Percentiles rank a stretch among this genome's conserved stretches.
phyloP scores from a whole-genome alignment of 2,113 vertebrate species.

The Dasyornis broadbenti region DNA sequence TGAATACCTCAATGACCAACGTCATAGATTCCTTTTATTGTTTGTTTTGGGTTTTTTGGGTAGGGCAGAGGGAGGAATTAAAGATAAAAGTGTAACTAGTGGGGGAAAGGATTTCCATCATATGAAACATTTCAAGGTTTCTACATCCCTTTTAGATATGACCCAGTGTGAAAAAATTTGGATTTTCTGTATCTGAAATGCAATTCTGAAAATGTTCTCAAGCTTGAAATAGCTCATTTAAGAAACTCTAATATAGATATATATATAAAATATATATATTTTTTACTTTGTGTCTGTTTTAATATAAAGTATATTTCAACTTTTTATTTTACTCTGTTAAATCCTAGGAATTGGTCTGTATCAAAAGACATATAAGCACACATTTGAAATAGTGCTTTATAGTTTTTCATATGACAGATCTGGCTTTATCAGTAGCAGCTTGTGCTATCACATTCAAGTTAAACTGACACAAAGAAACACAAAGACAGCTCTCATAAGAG shows the following conservation, averaged over 20 bases:
- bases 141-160: background rate
- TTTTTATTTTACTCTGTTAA: background rate
- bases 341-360: background rate
- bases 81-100: background rate
- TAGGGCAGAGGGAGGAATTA: background rate
- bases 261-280: too few relatives aligned
- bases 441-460: background rate
- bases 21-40: background rate
- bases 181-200: background rate
- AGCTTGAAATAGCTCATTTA: background rate
- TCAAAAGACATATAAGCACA: background rate
- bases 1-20: background rate
- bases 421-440: background rate
- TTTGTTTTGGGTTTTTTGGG: background rate
- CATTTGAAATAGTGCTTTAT: background rate
- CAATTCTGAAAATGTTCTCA: background rate
- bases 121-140: background rate
- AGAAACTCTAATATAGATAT: background rate
- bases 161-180: background rate
- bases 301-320: background rate
- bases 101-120: background rate
- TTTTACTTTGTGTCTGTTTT: background rate
- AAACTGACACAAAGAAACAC: background rate
- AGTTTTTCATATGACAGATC: background rate
- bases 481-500: background rate